Conservation (phyloP, 2,797 vertebrate genomes). For the Dryobates pubescens region DNA sequence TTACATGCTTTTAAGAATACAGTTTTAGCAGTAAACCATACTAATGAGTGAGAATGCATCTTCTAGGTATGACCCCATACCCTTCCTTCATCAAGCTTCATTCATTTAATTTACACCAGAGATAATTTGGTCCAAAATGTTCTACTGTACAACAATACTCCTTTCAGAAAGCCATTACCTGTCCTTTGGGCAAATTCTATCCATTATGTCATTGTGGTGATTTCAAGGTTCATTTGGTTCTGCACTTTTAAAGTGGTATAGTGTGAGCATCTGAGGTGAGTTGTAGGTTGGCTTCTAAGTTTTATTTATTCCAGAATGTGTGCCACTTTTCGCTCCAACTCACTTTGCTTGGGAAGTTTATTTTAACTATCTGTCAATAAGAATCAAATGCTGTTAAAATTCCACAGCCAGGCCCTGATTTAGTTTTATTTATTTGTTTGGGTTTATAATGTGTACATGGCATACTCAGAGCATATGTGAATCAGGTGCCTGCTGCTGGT, state of each 20-base stretch:
- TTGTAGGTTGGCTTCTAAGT: not conserved
- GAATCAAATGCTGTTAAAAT: not conserved
- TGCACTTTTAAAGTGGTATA: not conserved
- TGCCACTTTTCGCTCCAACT: not conserved
- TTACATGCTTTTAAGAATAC: not conserved
- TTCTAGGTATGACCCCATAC: not conserved
- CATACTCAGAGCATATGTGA: not conserved
- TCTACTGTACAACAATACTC: not conserved
- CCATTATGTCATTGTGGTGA: not conserved
- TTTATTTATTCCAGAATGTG: not conserved
- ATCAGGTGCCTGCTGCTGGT: not conserved
- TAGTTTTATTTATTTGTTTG: not conserved
- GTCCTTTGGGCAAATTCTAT: not conserved
- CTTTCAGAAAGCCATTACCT: not conserved
- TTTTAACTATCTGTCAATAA: conserved; percentile 5
- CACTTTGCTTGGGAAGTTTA: not conserved
- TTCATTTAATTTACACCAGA: not conserved
- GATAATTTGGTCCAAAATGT: not conserved
- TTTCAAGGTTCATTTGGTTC: not conserved
- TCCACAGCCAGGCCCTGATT: not conserved
- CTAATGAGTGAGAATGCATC: not conserved
- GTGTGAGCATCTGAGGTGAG: not conserved
- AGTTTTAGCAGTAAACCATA: not conserved
- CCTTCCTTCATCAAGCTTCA: not conserved
- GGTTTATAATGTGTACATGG: not conserved